These are phyloP conservation scores for Peucedramus taeniatus DNA, from an alignment of 2,113 vertebrate genomes.

Conservation along the genomic window DNA sequence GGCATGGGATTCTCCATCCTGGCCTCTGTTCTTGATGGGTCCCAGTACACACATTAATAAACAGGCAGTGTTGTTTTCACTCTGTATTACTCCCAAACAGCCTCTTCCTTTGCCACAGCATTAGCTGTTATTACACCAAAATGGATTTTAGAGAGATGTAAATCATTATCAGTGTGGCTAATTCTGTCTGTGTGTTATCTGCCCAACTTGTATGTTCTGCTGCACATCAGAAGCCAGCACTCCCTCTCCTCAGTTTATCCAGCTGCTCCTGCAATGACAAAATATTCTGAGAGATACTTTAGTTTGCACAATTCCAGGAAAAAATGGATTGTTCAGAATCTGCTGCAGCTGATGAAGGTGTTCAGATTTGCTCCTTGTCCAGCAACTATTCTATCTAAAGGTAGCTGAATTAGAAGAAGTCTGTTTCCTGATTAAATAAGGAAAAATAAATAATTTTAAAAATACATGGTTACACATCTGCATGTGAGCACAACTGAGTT, in stretches of 20 bases:
- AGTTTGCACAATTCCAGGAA: not conserved
- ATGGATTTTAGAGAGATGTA: not conserved
- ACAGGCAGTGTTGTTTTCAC: not conserved
- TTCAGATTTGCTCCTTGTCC: not conserved
- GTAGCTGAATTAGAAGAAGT: not conserved
- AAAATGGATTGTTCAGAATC: not conserved
- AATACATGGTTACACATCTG: not conserved
- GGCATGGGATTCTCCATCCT: not conserved
- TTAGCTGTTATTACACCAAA: rapidly evolving
- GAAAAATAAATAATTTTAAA: not conserved
- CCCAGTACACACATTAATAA: not conserved
- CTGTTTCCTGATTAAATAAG: not conserved
- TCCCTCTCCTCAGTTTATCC: not conserved
- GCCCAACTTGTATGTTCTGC: not conserved
- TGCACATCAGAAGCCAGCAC: not conserved
- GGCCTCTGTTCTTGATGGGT: not conserved
- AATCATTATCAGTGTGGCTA: not conserved
- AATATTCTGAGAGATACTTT: not conserved
- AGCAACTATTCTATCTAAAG: not conserved
- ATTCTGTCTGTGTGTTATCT: not conserved
- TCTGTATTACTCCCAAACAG: not conserved
- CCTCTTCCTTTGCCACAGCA: not conserved
- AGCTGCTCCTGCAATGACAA: not conserved
- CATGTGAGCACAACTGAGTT: not conserved
- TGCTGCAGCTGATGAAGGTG: not conserved